These are phyloP conservation scores for Typhlichthys subterraneus DNA, from an alignment of 2,797 vertebrate genomes.

Conservation along the genomic window DNA sequence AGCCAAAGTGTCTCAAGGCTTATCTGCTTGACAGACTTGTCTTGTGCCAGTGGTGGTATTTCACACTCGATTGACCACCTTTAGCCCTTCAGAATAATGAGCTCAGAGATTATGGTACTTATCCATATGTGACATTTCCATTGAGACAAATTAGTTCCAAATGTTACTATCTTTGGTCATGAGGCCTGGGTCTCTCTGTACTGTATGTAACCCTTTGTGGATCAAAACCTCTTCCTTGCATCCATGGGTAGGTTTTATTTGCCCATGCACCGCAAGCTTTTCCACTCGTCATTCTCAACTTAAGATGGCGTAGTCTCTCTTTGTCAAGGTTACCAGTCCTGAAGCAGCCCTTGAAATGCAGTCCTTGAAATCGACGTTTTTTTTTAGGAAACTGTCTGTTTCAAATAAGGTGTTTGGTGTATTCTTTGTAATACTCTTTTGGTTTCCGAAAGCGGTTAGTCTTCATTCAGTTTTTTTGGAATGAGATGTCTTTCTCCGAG, in stretches of 20 bases:
- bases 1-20: too few relatives aligned
- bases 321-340: neutral
- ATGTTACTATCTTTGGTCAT: slow-evolving; percentile 51
- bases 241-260: slow-evolving; percentile 21
- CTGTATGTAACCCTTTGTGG: slow-evolving; percentile 23
- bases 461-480: too few relatives aligned
- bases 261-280: slow-evolving; percentile 15
- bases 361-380: too few relatives aligned
- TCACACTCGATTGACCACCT: slow-evolving; percentile 43
- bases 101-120: slow-evolving; percentile 39
- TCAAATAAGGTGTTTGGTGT: slow-evolving; percentile 40
- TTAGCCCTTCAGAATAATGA: slow-evolving; percentile 52
- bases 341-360: too few relatives aligned
- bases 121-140: slow-evolving; percentile 57
- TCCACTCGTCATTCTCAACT: slow-evolving; percentile 11
- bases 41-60: slow-evolving; percentile 30
- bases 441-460: neutral
- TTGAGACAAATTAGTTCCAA: slow-evolving; percentile 47
- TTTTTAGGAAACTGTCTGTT: slow-evolving; percentile 39
- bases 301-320: slow-evolving; percentile 29
- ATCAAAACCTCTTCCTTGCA: slow-evolving; percentile 23
- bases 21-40: too few relatives aligned
- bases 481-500: neutral
- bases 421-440: slow-evolving; percentile 12
- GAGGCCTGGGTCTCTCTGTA: neutral